Conservation (phyloP, 2,888 invertebrate genomes). For the Melikaiella ostensackeni region DNA sequence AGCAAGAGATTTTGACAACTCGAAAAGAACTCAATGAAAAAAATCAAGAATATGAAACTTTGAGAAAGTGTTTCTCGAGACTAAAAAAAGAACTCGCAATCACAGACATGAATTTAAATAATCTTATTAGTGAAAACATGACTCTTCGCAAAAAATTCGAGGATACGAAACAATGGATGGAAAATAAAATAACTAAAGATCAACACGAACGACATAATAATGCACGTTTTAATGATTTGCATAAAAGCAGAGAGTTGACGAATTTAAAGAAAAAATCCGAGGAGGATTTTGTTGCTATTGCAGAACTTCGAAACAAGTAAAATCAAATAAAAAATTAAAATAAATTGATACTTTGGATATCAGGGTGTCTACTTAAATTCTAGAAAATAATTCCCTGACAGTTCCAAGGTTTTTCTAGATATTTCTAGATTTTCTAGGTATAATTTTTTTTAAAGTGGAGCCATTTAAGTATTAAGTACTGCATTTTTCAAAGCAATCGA, state of each 20-base stretch:
- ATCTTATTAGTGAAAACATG: conserved; percentile 59
- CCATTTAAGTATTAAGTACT: too few relatives aligned
- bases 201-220: conserved; percentile 55
- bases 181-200: conserved; percentile 53
- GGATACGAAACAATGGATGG: conserved; percentile 59
- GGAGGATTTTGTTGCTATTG: conserved; percentile 57
- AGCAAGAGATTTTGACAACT: conserved; percentile 51
- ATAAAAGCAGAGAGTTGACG: conserved; percentile 56
- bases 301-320: conserved; percentile 60
- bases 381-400: too few relatives aligned
- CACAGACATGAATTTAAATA: conserved; percentile 57
- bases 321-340: conserved; percentile 14
- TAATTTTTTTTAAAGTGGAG: too few relatives aligned
- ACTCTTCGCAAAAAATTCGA: conserved; percentile 59
- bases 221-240: conserved; percentile 53
- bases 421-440: too few relatives aligned
- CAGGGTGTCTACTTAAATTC: too few relatives aligned
- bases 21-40: conserved; percentile 52
- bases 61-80: conserved; percentile 53
- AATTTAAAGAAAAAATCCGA: conserved; percentile 62
- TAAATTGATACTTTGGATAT: too few relatives aligned
- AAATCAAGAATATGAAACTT: conserved; percentile 51
- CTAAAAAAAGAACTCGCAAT: conserved; percentile 58
- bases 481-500: too few relatives aligned
- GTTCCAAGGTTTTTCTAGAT: too few relatives aligned